Base-by-base conservation (phyloP, 2,888 invertebrate genomes). In the Archaeoteleia sp. region DNA sequence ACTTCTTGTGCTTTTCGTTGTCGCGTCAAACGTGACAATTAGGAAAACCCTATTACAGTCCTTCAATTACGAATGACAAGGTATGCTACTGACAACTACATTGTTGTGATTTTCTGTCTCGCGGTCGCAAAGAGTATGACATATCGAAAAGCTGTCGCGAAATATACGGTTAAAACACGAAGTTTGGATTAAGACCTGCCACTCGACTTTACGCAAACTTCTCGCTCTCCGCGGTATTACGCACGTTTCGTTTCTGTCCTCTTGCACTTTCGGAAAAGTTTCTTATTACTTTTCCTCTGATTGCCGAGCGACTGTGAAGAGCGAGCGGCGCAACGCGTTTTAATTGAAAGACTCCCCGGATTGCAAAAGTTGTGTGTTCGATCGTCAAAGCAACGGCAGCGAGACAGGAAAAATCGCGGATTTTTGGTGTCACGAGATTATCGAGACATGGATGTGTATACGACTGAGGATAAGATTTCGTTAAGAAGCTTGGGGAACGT, bases 271-370 rank as follows among this genome's bases (percentile, higher is more conserved):
- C 25, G 45, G 30, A 14, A 9, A 20, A 51, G 32, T 49, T 60
- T 60, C 60, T 60, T 60, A 60, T 60, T 60, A 51, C 51, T 49
- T 60, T 48, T 35, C 42, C 34, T 14, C 27, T 6, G 42, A 42
- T 42, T 20, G 35, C 10, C 12, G 9, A 34, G 20, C 12, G 17
- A 27, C 13, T 27, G 6, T 8, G 10, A 10, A 35, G 35, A 42
- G 14, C 17, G 32, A 42, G 25, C 10, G 34, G 2, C 32, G 49
- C 15, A 17, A 58, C 60, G 43, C 27, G 35, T 14, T 61, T 45
- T 61, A 61, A 61, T 61, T 53, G 60, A 43, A 61, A 53, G 43
- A 43, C 43, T 43, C 43, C 17, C 32, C 29, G 29, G 27, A 46
- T 46, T 46, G 32, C 34, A 10, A 32, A 46, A 46, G 17, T 29